Base-by-base conservation (phyloP, 2,797 vertebrate genomes). In the Argentina silus region DNA sequence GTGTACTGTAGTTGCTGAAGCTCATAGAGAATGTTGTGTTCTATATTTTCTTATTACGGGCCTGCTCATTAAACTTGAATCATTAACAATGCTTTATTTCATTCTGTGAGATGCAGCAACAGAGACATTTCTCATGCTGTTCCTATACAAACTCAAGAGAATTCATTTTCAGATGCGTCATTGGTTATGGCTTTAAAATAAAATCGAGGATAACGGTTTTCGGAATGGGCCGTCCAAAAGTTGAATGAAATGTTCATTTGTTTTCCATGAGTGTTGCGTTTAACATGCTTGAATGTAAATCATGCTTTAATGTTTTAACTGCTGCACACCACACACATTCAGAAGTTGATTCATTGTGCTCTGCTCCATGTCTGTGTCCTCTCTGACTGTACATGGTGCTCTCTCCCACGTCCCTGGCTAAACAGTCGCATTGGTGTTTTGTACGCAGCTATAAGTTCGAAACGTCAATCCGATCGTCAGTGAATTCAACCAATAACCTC, bases 371-470 rank as follows among this genome's bases (percentile, higher is more conserved):
- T 36, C 23, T 14, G 59, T 14, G 59, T 14, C 59, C 23, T 47
- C n/a, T 64, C 43, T 45, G 45, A 44, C 42, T 45, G 64, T 23
- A 63, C 45, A 47, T 51, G 19, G 19, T 27, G 47, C 19, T 48
- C 14, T 67, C 65, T 53, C 23, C 65, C 23, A 7, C 53, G 11
- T 21, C 14, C 7, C 15, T 36, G 4, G 48, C 12, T 65, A 65
- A 65, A 47, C 61, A 63, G 64, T 60, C 23, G 64, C 64, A 66
- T 19, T 77, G 71, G 78, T 10, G 45, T 50, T 77, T 88, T 90
- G 66, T 78, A 56, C 82, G 64, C 86, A 99, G 97, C 78, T 98
- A 98, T 83, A 86, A 83, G 67, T 98, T 93, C 74, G 95, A 96
- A 84, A 93, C 94, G 19, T 93, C 93, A 0, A 92, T 95, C 68